Percentiles rank a stretch among this genome's conserved stretches.
Conservation (phyloP, 92 coral and sea anemone genomes). For the Pocillopora meandrina region DNA sequence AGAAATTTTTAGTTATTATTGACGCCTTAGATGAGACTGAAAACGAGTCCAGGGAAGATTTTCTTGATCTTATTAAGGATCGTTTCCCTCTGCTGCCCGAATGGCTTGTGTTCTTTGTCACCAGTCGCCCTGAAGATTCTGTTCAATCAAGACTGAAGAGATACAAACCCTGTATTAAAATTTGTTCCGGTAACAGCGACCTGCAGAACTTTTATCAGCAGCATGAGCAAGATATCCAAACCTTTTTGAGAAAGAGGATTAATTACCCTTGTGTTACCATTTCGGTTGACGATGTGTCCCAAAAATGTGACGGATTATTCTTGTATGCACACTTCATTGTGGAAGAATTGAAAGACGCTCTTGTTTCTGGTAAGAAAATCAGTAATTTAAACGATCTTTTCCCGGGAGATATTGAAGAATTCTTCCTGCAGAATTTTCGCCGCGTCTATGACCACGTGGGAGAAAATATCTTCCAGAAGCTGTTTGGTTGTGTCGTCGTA, state of each 20-base stretch:
- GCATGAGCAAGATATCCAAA: slow-evolving; percentile 1
- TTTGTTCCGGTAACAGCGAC: slow-evolving; percentile 5
- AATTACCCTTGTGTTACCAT: not conserved
- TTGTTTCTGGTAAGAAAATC: not conserved
- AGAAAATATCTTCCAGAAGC: not conserved
- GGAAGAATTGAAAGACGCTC: not conserved
- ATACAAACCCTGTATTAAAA: not conserved
- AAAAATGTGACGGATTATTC: not conserved
- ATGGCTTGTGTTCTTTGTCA: slow-evolving; percentile 63
- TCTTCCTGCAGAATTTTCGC: not conserved
- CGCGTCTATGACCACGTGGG: slow-evolving; percentile 1
- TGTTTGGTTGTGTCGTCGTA: not conserved
- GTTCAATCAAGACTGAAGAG: slow-evolving; percentile 9
- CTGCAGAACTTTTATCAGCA: not conserved
- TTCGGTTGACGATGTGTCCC: not conserved
- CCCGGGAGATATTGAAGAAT: not conserved
- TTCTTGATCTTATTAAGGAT: slow-evolving; percentile 24
- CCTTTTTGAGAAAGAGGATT: not conserved
- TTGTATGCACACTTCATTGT: not conserved
- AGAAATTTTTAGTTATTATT: slow-evolving; percentile 32
- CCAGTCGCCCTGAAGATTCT: slow-evolving; percentile 46
- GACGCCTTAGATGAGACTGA: slow-evolving; percentile 50
- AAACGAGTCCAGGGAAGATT: not conserved
- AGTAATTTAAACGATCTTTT: not conserved
- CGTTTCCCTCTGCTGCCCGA: slow-evolving; percentile 49